These are phyloP conservation scores for Anguilla rostrata DNA, from an alignment of 2,113 vertebrate genomes.

Conservation along the genomic window DNA sequence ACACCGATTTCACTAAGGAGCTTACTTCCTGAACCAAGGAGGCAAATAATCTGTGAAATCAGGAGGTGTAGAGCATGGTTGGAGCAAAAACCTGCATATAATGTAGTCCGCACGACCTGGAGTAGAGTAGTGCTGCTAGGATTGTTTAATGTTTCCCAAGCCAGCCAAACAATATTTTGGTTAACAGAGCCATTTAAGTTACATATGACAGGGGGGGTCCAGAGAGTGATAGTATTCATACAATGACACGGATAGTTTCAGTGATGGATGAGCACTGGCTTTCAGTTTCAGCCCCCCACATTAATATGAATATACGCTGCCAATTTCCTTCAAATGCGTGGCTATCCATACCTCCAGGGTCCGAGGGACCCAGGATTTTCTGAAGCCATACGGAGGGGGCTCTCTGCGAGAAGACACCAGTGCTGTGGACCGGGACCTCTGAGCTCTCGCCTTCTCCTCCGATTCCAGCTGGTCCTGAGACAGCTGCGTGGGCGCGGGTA, in stretches of 20 bases:
- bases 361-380: slow-evolving; percentile 91
- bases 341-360: slow-evolving; percentile 74
- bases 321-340: background rate
- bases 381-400: slow-evolving; percentile 84
- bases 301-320: too few relatives aligned
- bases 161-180: too few relatives aligned
- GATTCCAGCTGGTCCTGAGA: slow-evolving; percentile 96
- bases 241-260: background rate
- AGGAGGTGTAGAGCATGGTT: too few relatives aligned
- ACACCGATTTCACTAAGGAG: too few relatives aligned
- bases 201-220: background rate
- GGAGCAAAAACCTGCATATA: too few relatives aligned
- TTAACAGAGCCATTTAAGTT: too few relatives aligned
- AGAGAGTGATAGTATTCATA: background rate
- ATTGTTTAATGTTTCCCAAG: too few relatives aligned
- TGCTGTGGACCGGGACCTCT: slow-evolving; percentile 84
- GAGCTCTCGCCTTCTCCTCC: slow-evolving; percentile 83
- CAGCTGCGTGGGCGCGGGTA: slow-evolving; percentile 93
- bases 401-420: slow-evolving; percentile 87
- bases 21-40: too few relatives aligned
- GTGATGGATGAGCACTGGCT: background rate
- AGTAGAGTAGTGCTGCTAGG: too few relatives aligned
- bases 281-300: too few relatives aligned
- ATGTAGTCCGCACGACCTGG: too few relatives aligned
- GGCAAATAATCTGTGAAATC: too few relatives aligned